Evolutionary conservation across 2,888 invertebrate species (phyloP).

Genomic region (Mimumesa dahlbomi): DNA sequence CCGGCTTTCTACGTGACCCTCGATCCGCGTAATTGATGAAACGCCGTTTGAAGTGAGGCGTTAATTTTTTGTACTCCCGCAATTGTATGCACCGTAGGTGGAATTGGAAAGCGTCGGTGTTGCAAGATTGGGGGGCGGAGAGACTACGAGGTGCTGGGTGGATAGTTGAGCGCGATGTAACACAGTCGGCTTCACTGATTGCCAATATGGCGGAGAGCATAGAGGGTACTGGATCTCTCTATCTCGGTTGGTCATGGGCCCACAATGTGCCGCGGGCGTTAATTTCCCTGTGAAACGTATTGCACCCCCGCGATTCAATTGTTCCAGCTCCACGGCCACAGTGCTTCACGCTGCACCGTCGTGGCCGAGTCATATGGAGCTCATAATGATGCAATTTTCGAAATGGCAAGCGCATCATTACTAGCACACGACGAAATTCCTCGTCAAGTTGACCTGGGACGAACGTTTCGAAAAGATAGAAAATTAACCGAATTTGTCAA

Average conservation of each 20-base stretch:
- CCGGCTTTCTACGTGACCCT: slow-evolving; percentile 32
- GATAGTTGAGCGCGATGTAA: slow-evolving; percentile 48
- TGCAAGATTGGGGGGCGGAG: slow-evolving; percentile 15
- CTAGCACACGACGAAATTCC: not conserved
- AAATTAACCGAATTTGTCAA: too few relatives aligned
- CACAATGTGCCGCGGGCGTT: slow-evolving; percentile 77
- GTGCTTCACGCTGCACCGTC: slow-evolving; percentile 26
- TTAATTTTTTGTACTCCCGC: slow-evolving; percentile 49
- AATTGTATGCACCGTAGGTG: slow-evolving; percentile 6
- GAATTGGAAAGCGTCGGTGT: slow-evolving; percentile 2
- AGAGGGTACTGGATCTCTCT: slow-evolving; percentile 42
- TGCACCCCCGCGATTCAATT: slow-evolving; percentile 78
- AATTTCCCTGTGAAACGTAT: slow-evolving; percentile 78
- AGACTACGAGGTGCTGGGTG: slow-evolving; percentile 22
- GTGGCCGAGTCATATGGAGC: slow-evolving; percentile 36
- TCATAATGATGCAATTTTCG: slow-evolving; percentile 59
- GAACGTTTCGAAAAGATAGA: not conserved
- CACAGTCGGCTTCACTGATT: slow-evolving; percentile 74
- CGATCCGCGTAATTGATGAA: slow-evolving; percentile 40
- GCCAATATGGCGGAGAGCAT: slow-evolving; percentile 72
- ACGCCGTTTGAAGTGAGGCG: slow-evolving; percentile 32
- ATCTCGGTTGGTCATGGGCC: slow-evolving; percentile 58
- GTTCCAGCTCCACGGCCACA: slow-evolving; percentile 64
- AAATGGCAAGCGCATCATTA: slow-evolving; percentile 16
- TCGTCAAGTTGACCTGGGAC: not conserved